Conservation (phyloP, 2,888 invertebrate species). For the Colletes collaris region DNA sequence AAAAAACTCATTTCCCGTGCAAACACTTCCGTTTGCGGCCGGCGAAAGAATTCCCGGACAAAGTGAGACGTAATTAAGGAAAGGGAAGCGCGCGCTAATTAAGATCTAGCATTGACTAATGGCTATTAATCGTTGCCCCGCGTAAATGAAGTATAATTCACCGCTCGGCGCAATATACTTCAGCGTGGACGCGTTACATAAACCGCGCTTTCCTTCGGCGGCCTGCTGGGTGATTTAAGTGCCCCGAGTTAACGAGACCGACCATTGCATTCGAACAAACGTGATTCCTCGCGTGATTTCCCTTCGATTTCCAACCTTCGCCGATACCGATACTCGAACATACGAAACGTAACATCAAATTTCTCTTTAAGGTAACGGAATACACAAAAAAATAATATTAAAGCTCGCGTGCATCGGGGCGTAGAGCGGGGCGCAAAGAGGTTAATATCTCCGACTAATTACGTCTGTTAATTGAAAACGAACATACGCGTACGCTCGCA, state of each 20-base stretch:
- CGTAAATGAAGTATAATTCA: slow-evolving; percentile 61
- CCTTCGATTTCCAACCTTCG: too few relatives aligned
- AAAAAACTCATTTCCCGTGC: slow-evolving; percentile 12
- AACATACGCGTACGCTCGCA: too few relatives aligned
- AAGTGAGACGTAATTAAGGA: slow-evolving; percentile 45
- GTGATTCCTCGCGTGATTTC: slow-evolving; percentile 1
- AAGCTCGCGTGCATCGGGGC: too few relatives aligned
- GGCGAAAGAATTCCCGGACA: slow-evolving; percentile 37
- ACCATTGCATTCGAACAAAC: neutral
- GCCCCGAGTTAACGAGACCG: slow-evolving; percentile 41
- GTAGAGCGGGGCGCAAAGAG: too few relatives aligned
- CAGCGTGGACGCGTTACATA: slow-evolving; percentile 29
- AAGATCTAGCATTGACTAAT: slow-evolving; percentile 62
- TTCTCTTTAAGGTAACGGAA: too few relatives aligned
- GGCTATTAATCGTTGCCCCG: slow-evolving; percentile 57
- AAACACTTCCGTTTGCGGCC: neutral
- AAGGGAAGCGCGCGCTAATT: slow-evolving; percentile 53
- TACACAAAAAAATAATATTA: too few relatives aligned
- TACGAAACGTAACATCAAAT: too few relatives aligned
- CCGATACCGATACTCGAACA: too few relatives aligned
- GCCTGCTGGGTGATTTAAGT: slow-evolving; percentile 42
- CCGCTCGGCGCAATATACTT: slow-evolving; percentile 37
- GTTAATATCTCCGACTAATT: slow-evolving; percentile 1
- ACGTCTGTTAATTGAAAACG: neutral
- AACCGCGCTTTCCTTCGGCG: slow-evolving; percentile 36